These are phyloP conservation scores for Morpho deidamia DNA, from an alignment of 2,888 invertebrate species.

Conservation along the genomic window DNA sequence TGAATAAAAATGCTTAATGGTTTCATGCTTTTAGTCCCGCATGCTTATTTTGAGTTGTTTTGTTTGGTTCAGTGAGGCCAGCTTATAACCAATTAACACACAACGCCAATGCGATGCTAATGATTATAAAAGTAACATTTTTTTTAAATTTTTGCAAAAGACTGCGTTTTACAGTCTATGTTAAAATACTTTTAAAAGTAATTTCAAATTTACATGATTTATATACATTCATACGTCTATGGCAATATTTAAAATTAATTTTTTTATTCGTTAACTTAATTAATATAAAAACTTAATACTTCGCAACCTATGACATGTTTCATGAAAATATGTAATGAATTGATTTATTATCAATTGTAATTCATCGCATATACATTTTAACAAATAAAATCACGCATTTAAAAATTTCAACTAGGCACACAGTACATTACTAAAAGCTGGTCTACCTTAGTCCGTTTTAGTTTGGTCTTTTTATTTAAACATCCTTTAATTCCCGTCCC, in stretches of 20 bases:
- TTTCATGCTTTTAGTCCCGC: conserved; percentile 74
- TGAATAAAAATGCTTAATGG: conserved; percentile 69
- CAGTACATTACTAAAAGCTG: conserved; percentile 35
- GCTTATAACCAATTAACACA: conserved; percentile 38
- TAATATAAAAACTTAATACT: no score
- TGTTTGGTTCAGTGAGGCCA: conserved; percentile 47
- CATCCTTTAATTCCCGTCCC: conserved; percentile 47
- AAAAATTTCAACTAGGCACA: background rate
- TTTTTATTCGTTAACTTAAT: no score
- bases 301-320: no score
- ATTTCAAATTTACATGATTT: no score
- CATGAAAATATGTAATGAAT: no score
- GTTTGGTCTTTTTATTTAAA: conserved; percentile 47
- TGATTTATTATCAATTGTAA: no score
- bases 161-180: background rate
- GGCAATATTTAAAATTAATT: no score
- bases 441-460: conserved; percentile 36
- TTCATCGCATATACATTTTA: no score
- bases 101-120: conserved; percentile 24
- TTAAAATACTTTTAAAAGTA: no score
- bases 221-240: no score
- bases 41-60: conserved; percentile 54
- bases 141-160: background rate
- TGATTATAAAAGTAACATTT: background rate
- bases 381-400: no score